Conservation (phyloP, 2,888 invertebrate species). For the Aleiodes alternator region DNA sequence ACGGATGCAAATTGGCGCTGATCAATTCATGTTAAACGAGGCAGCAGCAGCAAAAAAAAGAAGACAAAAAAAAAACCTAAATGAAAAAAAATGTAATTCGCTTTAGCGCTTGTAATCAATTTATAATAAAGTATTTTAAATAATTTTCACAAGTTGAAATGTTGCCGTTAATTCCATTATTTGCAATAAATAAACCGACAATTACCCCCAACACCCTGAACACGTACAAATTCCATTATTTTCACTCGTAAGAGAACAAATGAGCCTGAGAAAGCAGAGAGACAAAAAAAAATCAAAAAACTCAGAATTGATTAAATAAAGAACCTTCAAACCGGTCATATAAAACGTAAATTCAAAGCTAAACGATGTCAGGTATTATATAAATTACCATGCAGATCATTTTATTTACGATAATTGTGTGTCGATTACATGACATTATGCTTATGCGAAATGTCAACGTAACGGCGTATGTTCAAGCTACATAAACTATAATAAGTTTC, state of each 20-base stretch:
- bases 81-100: neutral
- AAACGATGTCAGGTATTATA: constrained; percentile 59
- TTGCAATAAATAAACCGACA: constrained; percentile 25
- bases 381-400: constrained; percentile 70
- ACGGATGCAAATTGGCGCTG: constrained; percentile 18
- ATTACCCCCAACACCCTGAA: neutral
- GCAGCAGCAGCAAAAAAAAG: too few species aligned
- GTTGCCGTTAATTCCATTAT: neutral
- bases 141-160: neutral
- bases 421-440: constrained; percentile 39
- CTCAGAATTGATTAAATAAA: neutral
- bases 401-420: constrained; percentile 68
- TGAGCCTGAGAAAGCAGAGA: neutral
- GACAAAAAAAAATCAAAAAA: neutral
- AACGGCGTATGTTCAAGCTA: constrained; percentile 55
- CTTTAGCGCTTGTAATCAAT: constrained; percentile 23
- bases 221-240: neutral
- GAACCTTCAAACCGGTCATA: constrained; percentile 8
- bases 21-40: constrained; percentile 8
- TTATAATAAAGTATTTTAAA: constrained; percentile 21
- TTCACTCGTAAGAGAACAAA: neutral
- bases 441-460: constrained; percentile 68
- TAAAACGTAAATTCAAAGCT: constrained; percentile 12
- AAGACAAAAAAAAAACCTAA: too few species aligned
- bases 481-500: constrained; percentile 64